Evolutionary conservation across 2,113 vertebrate species (phyloP).

Genomic region (Hippotragus niger): DNA sequence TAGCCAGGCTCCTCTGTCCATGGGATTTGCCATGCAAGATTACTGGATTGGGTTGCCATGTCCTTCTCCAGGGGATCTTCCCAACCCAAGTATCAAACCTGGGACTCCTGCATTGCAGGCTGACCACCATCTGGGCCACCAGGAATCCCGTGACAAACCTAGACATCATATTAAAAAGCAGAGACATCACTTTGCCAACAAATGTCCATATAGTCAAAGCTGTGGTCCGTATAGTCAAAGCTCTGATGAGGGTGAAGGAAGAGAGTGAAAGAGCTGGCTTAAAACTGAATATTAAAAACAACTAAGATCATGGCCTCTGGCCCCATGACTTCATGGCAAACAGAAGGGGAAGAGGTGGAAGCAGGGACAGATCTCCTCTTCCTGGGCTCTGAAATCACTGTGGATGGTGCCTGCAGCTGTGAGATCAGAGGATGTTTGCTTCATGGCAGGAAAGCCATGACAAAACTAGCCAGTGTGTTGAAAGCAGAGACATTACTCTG

Average conservation of each 20-base stretch:
- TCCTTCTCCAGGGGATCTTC: neutral
- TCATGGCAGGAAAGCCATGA: neutral
- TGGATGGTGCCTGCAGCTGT: neutral
- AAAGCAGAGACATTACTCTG: neutral
- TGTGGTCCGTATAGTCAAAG: neutral
- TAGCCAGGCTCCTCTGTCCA: neutral
- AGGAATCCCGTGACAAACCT: neutral
- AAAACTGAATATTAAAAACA: neutral
- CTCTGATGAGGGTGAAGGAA: neutral
- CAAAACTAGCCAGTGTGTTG: neutral
- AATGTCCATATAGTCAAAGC: neutral
- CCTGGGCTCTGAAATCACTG: neutral
- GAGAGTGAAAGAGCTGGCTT: neutral
- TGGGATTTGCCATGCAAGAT: neutral
- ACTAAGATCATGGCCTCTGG: neutral
- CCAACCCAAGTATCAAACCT: neutral
- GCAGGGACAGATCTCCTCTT: neutral
- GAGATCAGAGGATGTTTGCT: neutral
- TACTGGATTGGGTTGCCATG: neutral
- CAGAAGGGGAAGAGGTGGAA: neutral
- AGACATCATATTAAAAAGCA: neutral
- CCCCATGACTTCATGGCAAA: neutral
- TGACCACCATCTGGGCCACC: rapidly evolving
- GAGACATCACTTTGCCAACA: neutral
- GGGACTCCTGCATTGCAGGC: neutral